A percentile compares a stretch with the other conserved stretches of the same genome.
These are phyloP conservation scores for Baccha elongata DNA, from an alignment of 2,888 invertebrate species.

Conservation along the genomic window DNA sequence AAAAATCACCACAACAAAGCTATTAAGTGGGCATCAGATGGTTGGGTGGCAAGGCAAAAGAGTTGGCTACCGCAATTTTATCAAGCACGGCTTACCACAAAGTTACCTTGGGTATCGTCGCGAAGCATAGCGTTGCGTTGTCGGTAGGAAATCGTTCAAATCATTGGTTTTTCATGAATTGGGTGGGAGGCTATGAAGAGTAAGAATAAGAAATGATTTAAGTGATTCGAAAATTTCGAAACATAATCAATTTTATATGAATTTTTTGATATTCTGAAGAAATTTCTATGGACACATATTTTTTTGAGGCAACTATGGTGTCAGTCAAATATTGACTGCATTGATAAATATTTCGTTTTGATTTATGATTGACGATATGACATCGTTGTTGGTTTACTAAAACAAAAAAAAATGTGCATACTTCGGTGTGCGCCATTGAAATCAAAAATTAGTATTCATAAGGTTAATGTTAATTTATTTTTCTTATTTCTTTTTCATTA, in stretches of 20 bases:
- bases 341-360: no score
- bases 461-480: constrained; percentile 13
- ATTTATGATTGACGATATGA: background rate
- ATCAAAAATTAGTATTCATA: constrained; percentile 63
- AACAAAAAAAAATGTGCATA: background rate
- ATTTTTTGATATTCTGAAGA: background rate
- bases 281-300: no score
- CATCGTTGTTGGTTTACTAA: background rate
- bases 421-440: constrained; percentile 11
- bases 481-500: no score
- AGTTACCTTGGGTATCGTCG: constrained; percentile 15
- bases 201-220: constrained; percentile 4
- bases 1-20: constrained; percentile 2
- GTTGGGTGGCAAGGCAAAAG: constrained; percentile 36
- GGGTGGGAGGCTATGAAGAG: constrained; percentile 10
- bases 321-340: no score
- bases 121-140: no score
- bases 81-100: background rate
- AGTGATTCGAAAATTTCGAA: background rate
- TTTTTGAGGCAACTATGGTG: background rate
- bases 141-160: constrained; percentile 40
- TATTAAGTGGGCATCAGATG: constrained; percentile 21
- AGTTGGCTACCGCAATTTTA: background rate
- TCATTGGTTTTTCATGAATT: constrained; percentile 1
- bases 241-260: background rate